Base-by-base conservation (phyloP, 1,140 invertebrate species). In the Daktulosphaira vitifoliae region DNA sequence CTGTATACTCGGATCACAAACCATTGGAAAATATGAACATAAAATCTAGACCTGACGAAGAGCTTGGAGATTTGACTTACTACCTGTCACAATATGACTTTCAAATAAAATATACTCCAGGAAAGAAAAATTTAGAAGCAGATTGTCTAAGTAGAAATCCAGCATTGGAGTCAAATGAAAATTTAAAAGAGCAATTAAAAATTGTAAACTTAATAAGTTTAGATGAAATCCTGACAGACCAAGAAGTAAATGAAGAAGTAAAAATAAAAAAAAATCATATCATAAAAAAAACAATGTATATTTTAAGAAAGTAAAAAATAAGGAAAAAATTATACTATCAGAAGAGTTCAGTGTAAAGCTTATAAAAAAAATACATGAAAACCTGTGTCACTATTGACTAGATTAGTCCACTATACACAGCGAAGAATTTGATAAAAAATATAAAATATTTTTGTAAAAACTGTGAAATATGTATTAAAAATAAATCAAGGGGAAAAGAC, bases 21-120 rank as follows among this genome's bases (percentile, higher is more conserved):
- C 73, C 73, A 71, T 68, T 72, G 50, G 71, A 73, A 70, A 76
- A 76, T 23, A 33, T 76, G 62, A 76, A 75, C 59, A 67, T 74
- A 39, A 75, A 75, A 69, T 25, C 70, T 20, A 69, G 69, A 68
- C 69, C 71, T 33, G 73, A 74, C 65, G 71, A 74, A 68, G 68
- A 70, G 37, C 29, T 75, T 25, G 73, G 74, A 9, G 72, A 76
- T 44, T 59, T 74, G 39, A 72, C 69, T 25, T 72, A 73, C 65
- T 76, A 75, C 66, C 51, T 73, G 66, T 73, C 72, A 42, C 72
- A 73, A 66, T 73, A 71, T 71, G 65, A 76, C 69, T 69, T 65
- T 20, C 67, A 39, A 38, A 68, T 67, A 70, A 69, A 68, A 69
- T 69, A 42, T 5, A 56, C 16, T 16, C 70, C 69, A 23, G 68